Percentiles rank a stretch among this genome's conserved stretches.
phyloP scores from a whole-genome alignment of 2,113 vertebrate genomes.

The Miniopterus natalensis region DNA sequence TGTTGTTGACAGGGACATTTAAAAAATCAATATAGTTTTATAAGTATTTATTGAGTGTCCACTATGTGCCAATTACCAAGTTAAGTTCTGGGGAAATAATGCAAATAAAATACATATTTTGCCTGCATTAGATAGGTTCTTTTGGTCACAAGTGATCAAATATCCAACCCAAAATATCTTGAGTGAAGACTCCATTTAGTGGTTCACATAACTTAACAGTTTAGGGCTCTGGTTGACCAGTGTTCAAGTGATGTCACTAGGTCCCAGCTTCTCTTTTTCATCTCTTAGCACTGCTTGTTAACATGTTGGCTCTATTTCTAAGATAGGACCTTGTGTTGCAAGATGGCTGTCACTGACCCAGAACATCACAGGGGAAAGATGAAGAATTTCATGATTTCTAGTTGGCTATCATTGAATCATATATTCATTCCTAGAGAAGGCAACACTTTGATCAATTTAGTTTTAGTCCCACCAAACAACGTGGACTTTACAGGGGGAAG shows the following conservation, averaged over 20 bases:
- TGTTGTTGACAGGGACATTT: neutral
- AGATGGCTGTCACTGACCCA: neutral
- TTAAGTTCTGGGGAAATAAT: neutral
- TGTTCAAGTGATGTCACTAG: neutral
- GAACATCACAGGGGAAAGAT: neutral
- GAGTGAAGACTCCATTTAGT: neutral
- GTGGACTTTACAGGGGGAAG: neutral
- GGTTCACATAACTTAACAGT: neutral
- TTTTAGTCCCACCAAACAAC: neutral
- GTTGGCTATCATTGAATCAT: neutral
- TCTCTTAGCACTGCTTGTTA: neutral
- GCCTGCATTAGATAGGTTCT: neutral
- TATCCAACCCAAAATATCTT: neutral
- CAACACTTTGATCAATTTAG: neutral
- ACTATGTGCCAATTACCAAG: neutral
- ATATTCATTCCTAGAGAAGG: neutral
- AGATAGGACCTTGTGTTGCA: neutral
- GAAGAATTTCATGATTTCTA: neutral
- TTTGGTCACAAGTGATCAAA: neutral
- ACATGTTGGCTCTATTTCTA: neutral
- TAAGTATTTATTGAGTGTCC: neutral
- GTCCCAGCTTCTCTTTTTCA: neutral
- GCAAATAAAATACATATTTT: neutral
- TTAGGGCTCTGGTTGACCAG: neutral
- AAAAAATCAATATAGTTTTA: neutral